Conservation (phyloP, 1,140 invertebrate species). For the Drosophila busckii region DNA sequence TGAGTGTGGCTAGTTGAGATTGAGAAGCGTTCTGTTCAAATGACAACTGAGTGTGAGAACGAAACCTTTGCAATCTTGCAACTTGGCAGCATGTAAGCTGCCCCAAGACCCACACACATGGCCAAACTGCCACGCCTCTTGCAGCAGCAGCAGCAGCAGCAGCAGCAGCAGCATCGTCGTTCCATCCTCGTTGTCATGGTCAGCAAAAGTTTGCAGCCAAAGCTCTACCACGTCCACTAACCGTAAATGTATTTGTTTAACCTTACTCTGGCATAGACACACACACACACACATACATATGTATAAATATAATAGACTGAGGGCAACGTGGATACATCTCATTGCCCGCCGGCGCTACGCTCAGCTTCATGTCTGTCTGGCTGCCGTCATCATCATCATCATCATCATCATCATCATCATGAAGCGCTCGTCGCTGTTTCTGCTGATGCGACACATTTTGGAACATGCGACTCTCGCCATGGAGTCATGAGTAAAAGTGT, state of each 20-base stretch:
- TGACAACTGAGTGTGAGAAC: conserved; percentile 52
- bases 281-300: conserved; percentile 3
- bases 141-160: too few species aligned
- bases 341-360: too few species aligned
- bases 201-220: conserved; percentile 66
- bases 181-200: conserved; percentile 51
- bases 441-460: conserved; percentile 70
- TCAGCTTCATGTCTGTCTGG: too few species aligned
- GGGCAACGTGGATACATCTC: background rate
- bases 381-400: background rate
- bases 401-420: background rate
- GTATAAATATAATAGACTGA: conserved; percentile 37
- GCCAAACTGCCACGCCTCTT: conserved; percentile 1
- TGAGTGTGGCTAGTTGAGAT: background rate
- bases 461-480: conserved; percentile 9
- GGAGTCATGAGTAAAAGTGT: conserved; percentile 54
- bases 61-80: too few species aligned
- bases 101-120: background rate
- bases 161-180: too few species aligned
- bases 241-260: conserved; percentile 69
- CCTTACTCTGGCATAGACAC: conserved; percentile 1
- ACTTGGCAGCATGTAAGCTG: conserved; percentile 18
- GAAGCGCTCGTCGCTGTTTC: conserved; percentile 31
- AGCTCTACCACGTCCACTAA: conserved; percentile 27
- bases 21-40: conserved; percentile 9